Evolutionary conservation across 2,113 vertebrate genomes (phyloP), one percentile per base, ranked within the genome.

Genomic region (Nansenia antarctica): DNA sequence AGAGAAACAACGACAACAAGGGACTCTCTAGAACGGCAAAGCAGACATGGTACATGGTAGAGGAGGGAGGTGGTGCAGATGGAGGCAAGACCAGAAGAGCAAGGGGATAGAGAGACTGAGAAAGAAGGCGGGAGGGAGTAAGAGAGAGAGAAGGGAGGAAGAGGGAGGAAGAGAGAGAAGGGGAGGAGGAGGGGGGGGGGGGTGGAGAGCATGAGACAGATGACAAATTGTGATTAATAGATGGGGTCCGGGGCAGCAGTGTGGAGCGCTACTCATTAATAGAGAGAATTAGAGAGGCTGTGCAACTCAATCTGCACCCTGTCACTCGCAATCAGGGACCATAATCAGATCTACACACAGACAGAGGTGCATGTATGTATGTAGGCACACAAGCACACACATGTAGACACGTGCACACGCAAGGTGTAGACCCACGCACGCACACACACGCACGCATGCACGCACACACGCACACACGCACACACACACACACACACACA

Each of bases 221-320:
- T 92, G 91, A 93, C 92, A 93, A 93, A 92, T 93, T 90, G 89
- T 91, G 92, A 93, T 93, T 91, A 93, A 93, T 93, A 91, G 91
- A 90, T 91, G 89, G 90, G 88, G 89, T 92, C 91, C 89, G 85
- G 88, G 85, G 87, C 85, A 87, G 87, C 89, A 90, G 85, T 91
- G 87, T 87, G 89, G 85, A 89, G 86, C 87, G 81, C 74, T 85
- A 88, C 90, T 90, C 90, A 92, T 93, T 93, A 92, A 93, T 93
- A 90, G 89, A 93, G 86, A 90, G 88, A 93, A 91, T 93, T 91
- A 92, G 88, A 89, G 77, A 80, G 83, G 85, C 87, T 89, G 89
- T 86, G 85, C 85, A 87, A 90, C 90, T 92, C 92, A 92, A 93
- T 93, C 92, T 93, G 88, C 81, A 76, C 85, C 79, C 87, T 91